Base-by-base conservation (phyloP, 2,797 vertebrate genomes). In the Sebastes hopkinsi region DNA sequence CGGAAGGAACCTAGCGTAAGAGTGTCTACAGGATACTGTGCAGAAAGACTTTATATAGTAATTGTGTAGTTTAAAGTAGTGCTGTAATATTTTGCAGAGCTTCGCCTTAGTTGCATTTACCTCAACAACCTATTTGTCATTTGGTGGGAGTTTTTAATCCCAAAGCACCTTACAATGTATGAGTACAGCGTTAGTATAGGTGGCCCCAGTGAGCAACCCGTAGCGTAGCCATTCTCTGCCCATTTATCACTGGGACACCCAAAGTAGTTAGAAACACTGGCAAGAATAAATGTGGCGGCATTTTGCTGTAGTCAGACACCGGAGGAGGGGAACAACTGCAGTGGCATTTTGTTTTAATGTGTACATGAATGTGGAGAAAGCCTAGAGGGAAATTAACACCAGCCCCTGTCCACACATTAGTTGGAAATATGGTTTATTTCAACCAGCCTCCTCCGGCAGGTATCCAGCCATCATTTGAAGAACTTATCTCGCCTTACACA, bases 181-280 rank as follows among this genome's bases (percentile, higher is more conserved):
- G 50, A 73, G 27, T n/a, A 3, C 25, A 67, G 46, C 6, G 4
- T 68, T 30, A 29, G 36, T 62, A n/a, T 2, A 50, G 34, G 36
- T 72, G 56, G 12, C 27, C 32, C 61, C 36, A 46, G 23, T 36
- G 46, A 77, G 25, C 13, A 66, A 12, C 34, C 11, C 18, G 20
- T 6, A 22, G 32, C 36, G 9, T 9, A 23, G 9, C 5, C 3
- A 38, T 5, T 23, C 8, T 60, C 16, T 34, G 14, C 11, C n/a
- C 72, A 84, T 88, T 79, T 38, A 70, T 88, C 84, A 87, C 0
- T 36, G 10, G 23, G 58, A 81, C 55, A 81, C n/a, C 55, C 11
- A 46, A 22, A 36, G 13, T 36, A 68, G 38, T 74, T 38, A 66
- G 10, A 75, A 68, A 75, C 55, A 72, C 10, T 1, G 20, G 42